phyloP scores from a whole-genome alignment of 2,797 vertebrate genomes.

The Sebastes hubbsi region DNA sequence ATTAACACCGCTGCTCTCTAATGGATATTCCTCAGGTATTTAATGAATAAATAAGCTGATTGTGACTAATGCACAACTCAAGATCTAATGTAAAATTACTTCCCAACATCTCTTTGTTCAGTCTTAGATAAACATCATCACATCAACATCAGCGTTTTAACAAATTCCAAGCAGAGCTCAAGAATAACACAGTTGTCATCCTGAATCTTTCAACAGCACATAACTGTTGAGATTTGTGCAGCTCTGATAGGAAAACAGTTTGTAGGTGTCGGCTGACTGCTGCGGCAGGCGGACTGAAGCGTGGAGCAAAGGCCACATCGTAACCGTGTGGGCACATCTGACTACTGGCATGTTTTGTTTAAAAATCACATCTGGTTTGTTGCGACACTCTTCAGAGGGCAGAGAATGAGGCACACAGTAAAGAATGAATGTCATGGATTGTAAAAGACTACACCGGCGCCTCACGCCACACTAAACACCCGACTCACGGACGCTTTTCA shows the following conservation, averaged over 20 bases:
- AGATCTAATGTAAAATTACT: neutral
- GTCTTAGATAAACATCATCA: conserved; percentile 23
- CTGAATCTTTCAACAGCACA: conserved; percentile 50
- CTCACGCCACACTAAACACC: conserved; percentile 40
- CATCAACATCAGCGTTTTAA: conserved; percentile 21
- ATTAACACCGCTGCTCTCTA: neutral
- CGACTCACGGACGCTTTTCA: conserved; percentile 2
- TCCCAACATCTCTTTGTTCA: conserved; percentile 4
- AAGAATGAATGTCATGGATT: conserved; percentile 70
- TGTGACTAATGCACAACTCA: neutral
- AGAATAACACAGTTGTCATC: conserved; percentile 47
- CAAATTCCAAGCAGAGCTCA: conserved; percentile 9
- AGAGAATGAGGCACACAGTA: conserved; percentile 65
- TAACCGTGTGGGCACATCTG: conserved; percentile 57
- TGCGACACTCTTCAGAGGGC: conserved; percentile 62
- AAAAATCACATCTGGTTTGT: conserved; percentile 74
- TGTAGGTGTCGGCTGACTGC: conserved; percentile 75
- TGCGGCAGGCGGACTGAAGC: conserved; percentile 38
- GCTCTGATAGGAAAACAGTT: conserved; percentile 62
- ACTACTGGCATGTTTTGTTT: conserved; percentile 62
- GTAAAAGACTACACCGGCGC: conserved; percentile 60
- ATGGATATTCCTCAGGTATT: neutral
- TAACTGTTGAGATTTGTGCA: conserved; percentile 39
- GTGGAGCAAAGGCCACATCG: conserved; percentile 57
- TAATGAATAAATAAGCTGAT: neutral